Evolutionary conservation across 2,888 invertebrate species (phyloP).

Genomic region (Eilema griseolum): DNA sequence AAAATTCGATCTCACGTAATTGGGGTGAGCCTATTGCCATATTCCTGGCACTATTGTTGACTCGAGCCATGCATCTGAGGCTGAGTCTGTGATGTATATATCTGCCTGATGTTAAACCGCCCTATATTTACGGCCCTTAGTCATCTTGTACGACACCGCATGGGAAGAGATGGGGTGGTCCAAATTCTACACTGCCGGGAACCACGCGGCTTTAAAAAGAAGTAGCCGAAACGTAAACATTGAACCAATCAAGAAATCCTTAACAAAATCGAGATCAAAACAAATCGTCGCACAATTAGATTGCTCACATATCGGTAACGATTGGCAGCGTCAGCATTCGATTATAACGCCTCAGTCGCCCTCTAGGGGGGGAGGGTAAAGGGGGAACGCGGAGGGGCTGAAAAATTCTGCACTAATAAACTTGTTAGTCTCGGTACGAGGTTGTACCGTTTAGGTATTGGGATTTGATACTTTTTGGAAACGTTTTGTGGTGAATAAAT

Average conservation of each 20-base stretch:
- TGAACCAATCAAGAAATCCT: slow-evolving; percentile 16
- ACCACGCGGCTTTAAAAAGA: too few relatives aligned
- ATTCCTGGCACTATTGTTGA: too few relatives aligned
- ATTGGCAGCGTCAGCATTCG: slow-evolving; percentile 72
- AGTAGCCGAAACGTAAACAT: neutral
- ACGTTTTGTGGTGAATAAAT: neutral
- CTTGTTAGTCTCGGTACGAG: slow-evolving; percentile 30
- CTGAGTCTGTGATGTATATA: too few relatives aligned
- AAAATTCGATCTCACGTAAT: too few relatives aligned
- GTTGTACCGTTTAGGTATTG: slow-evolving; percentile 6
- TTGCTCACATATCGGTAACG: slow-evolving; percentile 75
- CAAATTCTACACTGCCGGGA: too few relatives aligned
- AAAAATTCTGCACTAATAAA: slow-evolving; percentile 59
- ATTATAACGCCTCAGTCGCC: slow-evolving; percentile 59
- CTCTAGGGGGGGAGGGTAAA: slow-evolving; percentile 23
- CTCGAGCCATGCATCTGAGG: too few relatives aligned
- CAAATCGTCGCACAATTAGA: slow-evolving; percentile 66
- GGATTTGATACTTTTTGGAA: slow-evolving; percentile 20
- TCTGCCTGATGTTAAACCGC: too few relatives aligned
- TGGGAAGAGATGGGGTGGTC: too few relatives aligned
- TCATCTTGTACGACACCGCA: too few relatives aligned
- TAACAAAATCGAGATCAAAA: slow-evolving; percentile 18
- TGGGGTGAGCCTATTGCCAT: too few relatives aligned
- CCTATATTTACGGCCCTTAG: too few relatives aligned
- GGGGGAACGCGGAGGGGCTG: slow-evolving; percentile 36